Base-by-base conservation (phyloP, 92 coral and sea anemone genomes). In the Palythoa grandiflora region DNA sequence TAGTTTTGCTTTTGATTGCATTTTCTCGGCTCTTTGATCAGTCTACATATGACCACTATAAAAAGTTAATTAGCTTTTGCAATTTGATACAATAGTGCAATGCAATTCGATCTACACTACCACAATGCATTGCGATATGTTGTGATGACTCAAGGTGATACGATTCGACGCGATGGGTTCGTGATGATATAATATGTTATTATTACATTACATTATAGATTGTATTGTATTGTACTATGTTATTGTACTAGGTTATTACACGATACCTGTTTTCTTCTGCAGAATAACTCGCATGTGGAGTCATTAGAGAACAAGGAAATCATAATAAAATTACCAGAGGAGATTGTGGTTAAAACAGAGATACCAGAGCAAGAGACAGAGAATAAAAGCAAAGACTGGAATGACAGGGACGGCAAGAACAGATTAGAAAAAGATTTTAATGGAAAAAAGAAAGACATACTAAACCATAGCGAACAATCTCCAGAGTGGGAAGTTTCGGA, bases 291-390 rank as follows among this genome's bases (percentile, higher is more conserved):
- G 28, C 38, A 36, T 78, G 71, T 17, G 11, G 83, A 48, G 17
- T 54, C 48, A 3, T 36, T 11, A 5, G 83, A 9, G 71, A 57
- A 78, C 66, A 60, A 78, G 1, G 15, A 57, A 44, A 57, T 78
- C 5, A 57, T 57, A 11, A 78, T 78, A 57, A 78, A 78, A 17
- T 39, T 57, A 35, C 71, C 83, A 4, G 83, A 57, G 38, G 71
- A 78, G 83, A 78, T 78, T 78, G 83, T 78, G 36, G 83, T 78
- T 5, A 78, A 78, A 57, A 78, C 83, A 50, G 83, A 78, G 17
- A 36, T 78, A 54, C 83, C 83, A 53, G 83, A 78, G 28, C 83
- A 57, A 52, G 83, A 78, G 71, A 76, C 12, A 39, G 80, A 48
- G 9, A 76, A 9, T 28, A 9, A 76, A 51, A 76, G 17, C 80